Evolutionary conservation across 2,797 vertebrate species (phyloP).

Genomic region (Columba guinea): DNA sequence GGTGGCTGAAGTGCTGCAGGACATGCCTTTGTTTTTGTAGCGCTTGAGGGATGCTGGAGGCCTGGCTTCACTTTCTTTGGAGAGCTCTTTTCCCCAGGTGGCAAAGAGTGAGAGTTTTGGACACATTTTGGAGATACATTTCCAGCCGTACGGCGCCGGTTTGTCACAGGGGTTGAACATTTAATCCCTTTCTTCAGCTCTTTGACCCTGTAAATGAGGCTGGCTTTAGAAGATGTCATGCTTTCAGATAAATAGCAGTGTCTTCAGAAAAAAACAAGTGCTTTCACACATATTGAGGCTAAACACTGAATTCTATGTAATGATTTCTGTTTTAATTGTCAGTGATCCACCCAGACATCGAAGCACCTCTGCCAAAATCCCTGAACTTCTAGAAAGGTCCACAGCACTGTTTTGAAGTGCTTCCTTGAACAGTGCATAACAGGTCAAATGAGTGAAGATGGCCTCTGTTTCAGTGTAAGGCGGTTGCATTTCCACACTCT

Average conservation of each 20-base stretch:
- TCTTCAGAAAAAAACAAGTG: not conserved
- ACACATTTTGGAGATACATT: constrained; percentile 75
- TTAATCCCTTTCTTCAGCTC: constrained; percentile 84
- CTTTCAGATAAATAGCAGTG: not conserved
- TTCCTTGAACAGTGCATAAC: not conserved
- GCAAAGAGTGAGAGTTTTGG: constrained; percentile 60
- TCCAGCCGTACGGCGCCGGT: constrained; percentile 49
- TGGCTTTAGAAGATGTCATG: not conserved
- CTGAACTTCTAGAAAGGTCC: not conserved
- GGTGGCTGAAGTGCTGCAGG: constrained; percentile 41
- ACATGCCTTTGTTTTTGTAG: constrained; percentile 48
- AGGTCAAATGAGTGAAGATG: not conserved
- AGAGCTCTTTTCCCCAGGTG: constrained; percentile 77
- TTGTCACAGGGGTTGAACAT: constrained; percentile 39
- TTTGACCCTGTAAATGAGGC: constrained; percentile 83
- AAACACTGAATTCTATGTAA: not conserved
- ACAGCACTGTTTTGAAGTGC: not conserved
- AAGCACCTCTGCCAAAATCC: not conserved
- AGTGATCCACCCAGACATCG: not conserved
- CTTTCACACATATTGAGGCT: not conserved
- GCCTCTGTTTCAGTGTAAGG: not conserved
- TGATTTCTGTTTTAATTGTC: not conserved
- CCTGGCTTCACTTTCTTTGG: constrained; percentile 84
- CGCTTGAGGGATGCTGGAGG: constrained; percentile 47
- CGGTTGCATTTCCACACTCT: not conserved